These are phyloP conservation scores for Hydrophis major DNA, from an alignment of 2,797 vertebrate species.

Conservation along the genomic window DNA sequence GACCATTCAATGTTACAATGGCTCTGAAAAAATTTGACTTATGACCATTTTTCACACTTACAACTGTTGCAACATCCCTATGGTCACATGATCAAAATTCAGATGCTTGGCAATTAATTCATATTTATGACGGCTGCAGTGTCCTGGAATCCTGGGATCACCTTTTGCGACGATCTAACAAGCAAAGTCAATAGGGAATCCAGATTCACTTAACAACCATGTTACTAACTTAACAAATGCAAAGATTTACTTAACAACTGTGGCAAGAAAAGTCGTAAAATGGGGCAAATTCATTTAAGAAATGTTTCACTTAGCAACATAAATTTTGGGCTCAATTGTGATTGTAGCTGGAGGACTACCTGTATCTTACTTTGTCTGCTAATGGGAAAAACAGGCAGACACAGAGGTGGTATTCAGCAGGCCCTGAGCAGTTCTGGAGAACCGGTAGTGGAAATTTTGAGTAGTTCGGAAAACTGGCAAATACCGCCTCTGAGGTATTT, in stretches of 20 bases:
- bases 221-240: background rate
- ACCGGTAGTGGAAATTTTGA: no score
- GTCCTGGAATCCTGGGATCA: background rate
- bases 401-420: no score
- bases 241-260: background rate
- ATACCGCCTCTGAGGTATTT: background rate
- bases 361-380: background rate
- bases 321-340: background rate
- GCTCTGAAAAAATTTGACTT: no score
- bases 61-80: background rate
- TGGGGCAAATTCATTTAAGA: background rate
- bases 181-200: background rate
- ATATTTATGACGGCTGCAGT: background rate
- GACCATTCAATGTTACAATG: no score
- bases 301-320: background rate
- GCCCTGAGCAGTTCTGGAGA: no score
- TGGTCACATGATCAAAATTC: background rate
- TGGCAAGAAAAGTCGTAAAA: background rate
- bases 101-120: background rate
- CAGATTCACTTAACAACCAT: background rate
- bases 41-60: background rate
- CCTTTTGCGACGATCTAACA: background rate
- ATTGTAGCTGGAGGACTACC: background rate
- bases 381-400: background rate
- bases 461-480: no score